Percentiles rank a stretch among this genome's conserved stretches.
Conservation (phyloP, 2,797 vertebrate genomes). For the Merluccius polli region DNA sequence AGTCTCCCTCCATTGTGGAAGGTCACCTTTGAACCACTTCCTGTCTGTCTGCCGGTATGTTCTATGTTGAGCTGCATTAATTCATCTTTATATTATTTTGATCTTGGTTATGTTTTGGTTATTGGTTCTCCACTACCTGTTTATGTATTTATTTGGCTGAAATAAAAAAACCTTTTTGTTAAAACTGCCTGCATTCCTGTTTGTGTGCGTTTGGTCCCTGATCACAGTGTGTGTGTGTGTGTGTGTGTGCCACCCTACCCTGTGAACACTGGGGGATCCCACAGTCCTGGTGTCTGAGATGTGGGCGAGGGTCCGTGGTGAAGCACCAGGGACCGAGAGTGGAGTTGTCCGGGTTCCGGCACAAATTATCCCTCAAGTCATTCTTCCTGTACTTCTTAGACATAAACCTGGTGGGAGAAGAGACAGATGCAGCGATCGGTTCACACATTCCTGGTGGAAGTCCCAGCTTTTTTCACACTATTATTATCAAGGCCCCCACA, state of each 20-base stretch:
- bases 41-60: no score
- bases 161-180: no score
- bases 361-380: slow-evolving; percentile 91
- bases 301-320: slow-evolving; percentile 81
- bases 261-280: slow-evolving; percentile 92
- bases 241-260: slow-evolving; percentile 65
- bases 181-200: no score
- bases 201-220: no score
- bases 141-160: no score
- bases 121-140: no score
- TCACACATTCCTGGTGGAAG: neutral
- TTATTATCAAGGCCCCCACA: neutral
- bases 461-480: neutral
- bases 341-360: slow-evolving; percentile 94
- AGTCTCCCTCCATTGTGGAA: no score
- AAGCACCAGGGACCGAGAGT: slow-evolving; percentile 96
- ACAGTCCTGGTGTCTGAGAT: slow-evolving; percentile 86
- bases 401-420: slow-evolving; percentile 82
- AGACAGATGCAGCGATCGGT: slow-evolving; percentile 31
- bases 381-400: slow-evolving; percentile 88
- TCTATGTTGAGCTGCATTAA: no score
- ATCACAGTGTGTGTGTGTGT: slow-evolving; percentile 10
- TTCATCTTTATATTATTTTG: no score
- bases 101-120: no score
- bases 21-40: no score